These are phyloP conservation scores for Triplophysa dalaica DNA, from an alignment of 2,113 vertebrate species.

Conservation along the genomic window DNA sequence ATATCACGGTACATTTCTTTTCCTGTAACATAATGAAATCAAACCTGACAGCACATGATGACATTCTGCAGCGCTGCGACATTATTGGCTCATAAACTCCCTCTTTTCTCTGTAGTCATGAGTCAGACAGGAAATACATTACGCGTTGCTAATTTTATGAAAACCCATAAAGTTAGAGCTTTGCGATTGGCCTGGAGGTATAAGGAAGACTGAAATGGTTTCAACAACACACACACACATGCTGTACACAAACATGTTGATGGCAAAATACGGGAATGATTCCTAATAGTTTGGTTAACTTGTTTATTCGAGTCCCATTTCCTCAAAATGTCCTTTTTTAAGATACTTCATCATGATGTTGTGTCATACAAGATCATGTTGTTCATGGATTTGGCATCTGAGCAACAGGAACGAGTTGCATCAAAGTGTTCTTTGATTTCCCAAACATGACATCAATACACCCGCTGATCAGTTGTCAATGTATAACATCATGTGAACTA, in stretches of 20 bases:
- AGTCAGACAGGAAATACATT: constrained; percentile 57
- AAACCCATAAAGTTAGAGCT: constrained; percentile 51
- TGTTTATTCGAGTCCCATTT: constrained; percentile 66
- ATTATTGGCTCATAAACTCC: constrained; percentile 56
- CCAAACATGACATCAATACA: constrained; percentile 1
- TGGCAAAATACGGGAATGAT: constrained; percentile 33
- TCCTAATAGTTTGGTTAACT: constrained; percentile 67
- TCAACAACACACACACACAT: constrained; percentile 10
- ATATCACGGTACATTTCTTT: constrained; percentile 51
- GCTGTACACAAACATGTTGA: constrained; percentile 25
- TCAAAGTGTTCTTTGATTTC: not conserved
- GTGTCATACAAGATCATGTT: constrained; percentile 41
- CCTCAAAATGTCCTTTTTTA: constrained; percentile 56
- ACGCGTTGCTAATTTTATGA: constrained; percentile 48
- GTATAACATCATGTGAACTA: constrained; percentile 11
- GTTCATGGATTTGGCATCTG: constrained; percentile 42
- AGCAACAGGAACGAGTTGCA: not conserved
- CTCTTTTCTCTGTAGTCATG: constrained; percentile 42
- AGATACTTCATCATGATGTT: constrained; percentile 60
- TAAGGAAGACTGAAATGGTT: constrained; percentile 36
- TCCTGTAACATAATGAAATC: constrained; percentile 60
- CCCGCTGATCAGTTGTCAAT: not conserved
- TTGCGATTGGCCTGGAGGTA: constrained; percentile 36
- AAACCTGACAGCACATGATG: constrained; percentile 56
- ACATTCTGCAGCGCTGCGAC: constrained; percentile 56